phyloP scores from a whole-genome alignment of 2,888 invertebrate species.

The Andrena bucephala region DNA sequence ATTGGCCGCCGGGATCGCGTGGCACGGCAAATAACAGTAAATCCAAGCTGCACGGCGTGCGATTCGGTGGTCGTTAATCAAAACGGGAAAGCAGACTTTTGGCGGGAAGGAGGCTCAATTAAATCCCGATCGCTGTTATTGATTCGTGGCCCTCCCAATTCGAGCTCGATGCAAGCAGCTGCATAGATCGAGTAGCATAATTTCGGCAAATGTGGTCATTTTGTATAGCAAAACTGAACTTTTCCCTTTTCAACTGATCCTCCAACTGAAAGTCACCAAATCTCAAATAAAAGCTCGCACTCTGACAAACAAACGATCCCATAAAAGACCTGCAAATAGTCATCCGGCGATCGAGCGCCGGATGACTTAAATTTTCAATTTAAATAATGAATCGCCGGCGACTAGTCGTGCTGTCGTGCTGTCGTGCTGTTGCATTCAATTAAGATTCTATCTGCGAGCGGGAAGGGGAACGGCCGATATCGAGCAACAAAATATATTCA shows the following conservation, averaged over 20 bases:
- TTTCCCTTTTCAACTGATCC: no score
- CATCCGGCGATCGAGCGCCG: no score
- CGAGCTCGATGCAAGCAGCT: no score
- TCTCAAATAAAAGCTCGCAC: no score
- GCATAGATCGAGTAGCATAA: no score
- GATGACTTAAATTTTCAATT: neutral
- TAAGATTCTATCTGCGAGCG: constrained; percentile 30
- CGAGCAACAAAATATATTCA: constrained; percentile 3
- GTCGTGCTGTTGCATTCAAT: no score
- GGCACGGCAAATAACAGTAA: neutral
- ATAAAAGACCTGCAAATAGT: no score
- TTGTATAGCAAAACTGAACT: no score
- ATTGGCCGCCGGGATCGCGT: constrained; percentile 1
- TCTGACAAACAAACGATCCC: no score
- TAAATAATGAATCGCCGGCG: neutral
- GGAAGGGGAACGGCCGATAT: constrained; percentile 1
- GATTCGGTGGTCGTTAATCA: constrained; percentile 4
- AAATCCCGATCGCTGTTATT: constrained; percentile 1
- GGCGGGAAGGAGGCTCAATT: constrained; percentile 1
- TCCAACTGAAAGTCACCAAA: no score
- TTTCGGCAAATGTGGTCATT: no score
- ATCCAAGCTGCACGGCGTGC: neutral
- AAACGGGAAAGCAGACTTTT: neutral
- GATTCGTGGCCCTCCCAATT: neutral
- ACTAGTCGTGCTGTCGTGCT: neutral